Conservation (phyloP, 2,113 vertebrate species). For the Myrmecophaga tridactyla region DNA sequence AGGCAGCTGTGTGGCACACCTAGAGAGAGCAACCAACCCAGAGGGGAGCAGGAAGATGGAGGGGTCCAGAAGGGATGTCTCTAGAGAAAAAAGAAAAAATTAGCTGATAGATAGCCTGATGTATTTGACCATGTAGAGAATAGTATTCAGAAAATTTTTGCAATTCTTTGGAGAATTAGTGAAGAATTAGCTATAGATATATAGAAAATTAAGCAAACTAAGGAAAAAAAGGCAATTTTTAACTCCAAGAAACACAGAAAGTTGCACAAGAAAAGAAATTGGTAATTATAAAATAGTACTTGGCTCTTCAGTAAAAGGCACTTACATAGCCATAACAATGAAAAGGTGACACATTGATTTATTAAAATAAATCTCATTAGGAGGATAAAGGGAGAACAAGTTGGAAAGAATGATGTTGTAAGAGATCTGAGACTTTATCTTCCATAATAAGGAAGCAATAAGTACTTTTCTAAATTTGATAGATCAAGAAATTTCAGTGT, state of each 20-base stretch:
- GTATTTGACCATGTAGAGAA: not conserved
- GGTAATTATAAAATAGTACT: not conserved
- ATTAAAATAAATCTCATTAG: not conserved
- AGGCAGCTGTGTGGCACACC: not conserved
- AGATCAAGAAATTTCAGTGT: not conserved
- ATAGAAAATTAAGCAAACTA: constrained; percentile 14
- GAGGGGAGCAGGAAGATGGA: not conserved
- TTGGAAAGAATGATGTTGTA: constrained; percentile 1
- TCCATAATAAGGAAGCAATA: not conserved
- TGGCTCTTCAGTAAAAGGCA: not conserved
- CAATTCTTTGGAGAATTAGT: not conserved
- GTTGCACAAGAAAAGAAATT: constrained; percentile 27
- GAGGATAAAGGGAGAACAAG: not conserved
- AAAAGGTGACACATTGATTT: not conserved
- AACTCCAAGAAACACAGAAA: not conserved
- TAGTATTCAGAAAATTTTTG: constrained; percentile 24
- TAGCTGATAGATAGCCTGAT: not conserved
- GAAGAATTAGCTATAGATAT: not conserved
- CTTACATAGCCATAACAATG: not conserved
- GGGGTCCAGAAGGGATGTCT: not conserved
- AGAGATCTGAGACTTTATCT: constrained; percentile 8
- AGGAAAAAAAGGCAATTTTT: not conserved
- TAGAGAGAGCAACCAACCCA: not conserved
- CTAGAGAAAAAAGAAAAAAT: not conserved
- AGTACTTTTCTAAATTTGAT: constrained; percentile 5